phyloP scores from a whole-genome alignment of 1,140 invertebrate genomes.

The Eriocheir sinensis region DNA sequence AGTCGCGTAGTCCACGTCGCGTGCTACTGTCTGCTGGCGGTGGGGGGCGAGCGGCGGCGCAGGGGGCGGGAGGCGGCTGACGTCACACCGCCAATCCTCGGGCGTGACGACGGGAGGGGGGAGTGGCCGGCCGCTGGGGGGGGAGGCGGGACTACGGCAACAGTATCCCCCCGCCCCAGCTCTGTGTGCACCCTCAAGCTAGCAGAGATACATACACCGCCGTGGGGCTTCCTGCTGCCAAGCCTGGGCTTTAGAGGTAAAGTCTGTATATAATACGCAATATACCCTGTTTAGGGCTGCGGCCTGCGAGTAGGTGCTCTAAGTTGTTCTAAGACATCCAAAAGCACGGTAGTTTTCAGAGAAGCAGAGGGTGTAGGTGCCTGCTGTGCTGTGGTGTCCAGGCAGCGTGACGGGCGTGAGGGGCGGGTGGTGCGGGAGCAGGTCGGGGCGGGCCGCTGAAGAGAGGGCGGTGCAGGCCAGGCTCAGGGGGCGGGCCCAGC shows the following conservation, averaged over 20 bases:
- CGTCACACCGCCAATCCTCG: conserved; percentile 70
- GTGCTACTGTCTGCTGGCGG: conserved; percentile 60
- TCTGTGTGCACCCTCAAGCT: conserved; percentile 30
- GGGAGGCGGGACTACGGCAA: conserved; percentile 40
- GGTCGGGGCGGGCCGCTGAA: conserved; percentile 53
- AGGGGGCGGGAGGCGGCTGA: conserved; percentile 62
- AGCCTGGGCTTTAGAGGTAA: background rate
- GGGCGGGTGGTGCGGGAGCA: conserved; percentile 31
- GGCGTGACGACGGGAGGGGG: conserved; percentile 57
- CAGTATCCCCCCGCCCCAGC: background rate
- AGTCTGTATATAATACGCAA: background rate
- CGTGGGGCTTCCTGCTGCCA: background rate
- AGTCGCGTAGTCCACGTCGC: conserved; percentile 48
- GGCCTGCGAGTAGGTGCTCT: background rate
- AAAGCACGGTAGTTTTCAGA: too few species aligned
- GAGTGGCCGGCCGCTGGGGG: background rate
- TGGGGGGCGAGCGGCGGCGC: conserved; percentile 59
- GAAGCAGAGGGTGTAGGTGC: conserved; percentile 27
- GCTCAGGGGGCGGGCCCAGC: conserved; percentile 33
- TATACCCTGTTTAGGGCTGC: background rate
- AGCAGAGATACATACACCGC: background rate
- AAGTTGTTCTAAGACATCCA: background rate
- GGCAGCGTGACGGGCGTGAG: conserved; percentile 68
- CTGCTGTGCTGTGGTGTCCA: conserved; percentile 31
- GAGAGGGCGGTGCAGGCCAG: conserved; percentile 53